Evolutionary conservation across 2,888 invertebrate species (phyloP).

Genomic region (Perizoma affinitatum): DNA sequence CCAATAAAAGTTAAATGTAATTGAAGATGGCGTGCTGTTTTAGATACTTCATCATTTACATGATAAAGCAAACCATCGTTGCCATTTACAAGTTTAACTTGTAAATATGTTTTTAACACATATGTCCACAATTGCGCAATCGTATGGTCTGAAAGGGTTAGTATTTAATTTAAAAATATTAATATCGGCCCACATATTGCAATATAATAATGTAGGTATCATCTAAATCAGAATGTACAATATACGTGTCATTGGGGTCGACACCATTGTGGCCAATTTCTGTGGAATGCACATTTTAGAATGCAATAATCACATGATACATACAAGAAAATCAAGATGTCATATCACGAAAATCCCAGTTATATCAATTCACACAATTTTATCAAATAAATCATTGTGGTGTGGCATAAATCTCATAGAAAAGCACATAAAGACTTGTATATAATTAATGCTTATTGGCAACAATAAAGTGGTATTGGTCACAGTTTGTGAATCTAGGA

Average conservation of each 20-base stretch:
- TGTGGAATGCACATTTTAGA: conserved; percentile 33
- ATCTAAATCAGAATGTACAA: background rate
- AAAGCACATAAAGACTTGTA: conserved; percentile 17
- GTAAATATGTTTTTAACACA: too few relatives aligned
- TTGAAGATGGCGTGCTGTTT: too few relatives aligned
- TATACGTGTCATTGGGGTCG: conserved; percentile 2
- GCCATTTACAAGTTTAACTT: too few relatives aligned
- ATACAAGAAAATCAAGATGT: conserved; percentile 24
- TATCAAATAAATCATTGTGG: conserved; percentile 17
- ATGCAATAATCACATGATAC: conserved; percentile 25
- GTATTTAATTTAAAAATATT: too few relatives aligned
- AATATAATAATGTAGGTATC: background rate
- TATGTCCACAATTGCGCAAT: too few relatives aligned
- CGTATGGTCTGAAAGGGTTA: too few relatives aligned
- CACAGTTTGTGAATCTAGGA: too few relatives aligned
- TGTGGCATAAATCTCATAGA: conserved; percentile 18
- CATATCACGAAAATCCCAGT: conserved; percentile 17
- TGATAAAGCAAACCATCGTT: too few relatives aligned
- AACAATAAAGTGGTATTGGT: conserved; percentile 3
- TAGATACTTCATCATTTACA: too few relatives aligned
- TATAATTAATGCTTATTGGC: conserved; percentile 6
- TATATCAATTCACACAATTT: conserved; percentile 22
- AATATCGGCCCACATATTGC: background rate
- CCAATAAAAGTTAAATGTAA: too few relatives aligned
- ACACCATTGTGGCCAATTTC: conserved; percentile 24